These are phyloP conservation scores for Accipiter virgatus DNA, from an alignment of 2,113 vertebrate species.

Conservation along the genomic window DNA sequence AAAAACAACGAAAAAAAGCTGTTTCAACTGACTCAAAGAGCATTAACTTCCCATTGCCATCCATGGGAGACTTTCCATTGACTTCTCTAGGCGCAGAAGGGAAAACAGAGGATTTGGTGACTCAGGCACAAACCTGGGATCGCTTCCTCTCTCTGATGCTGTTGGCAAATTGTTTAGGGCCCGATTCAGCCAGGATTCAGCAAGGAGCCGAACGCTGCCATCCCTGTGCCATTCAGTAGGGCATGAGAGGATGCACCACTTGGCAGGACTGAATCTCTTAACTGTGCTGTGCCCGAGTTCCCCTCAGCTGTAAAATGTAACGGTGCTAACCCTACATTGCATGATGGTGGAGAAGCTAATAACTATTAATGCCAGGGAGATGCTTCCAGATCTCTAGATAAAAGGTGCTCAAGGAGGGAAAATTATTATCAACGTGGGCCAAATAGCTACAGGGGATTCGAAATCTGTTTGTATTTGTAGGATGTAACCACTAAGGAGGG, in stretches of 20 bases:
- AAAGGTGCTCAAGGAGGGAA: conserved; percentile 65
- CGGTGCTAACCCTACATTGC: background rate
- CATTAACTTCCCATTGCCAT: background rate
- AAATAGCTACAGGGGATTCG: conserved; percentile 40
- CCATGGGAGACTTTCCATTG: background rate
- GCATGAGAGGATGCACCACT: background rate
- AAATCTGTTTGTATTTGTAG: conserved; percentile 54
- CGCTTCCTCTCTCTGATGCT: background rate
- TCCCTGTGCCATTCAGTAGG: background rate
- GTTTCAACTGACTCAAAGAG: background rate
- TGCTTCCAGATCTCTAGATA: conserved; percentile 63
- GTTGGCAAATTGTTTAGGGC: background rate
- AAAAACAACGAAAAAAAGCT: background rate
- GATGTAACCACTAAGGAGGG: conserved; percentile 49
- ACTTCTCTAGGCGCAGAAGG: background rate
- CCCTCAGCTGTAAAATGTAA: background rate
- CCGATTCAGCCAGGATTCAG: background rate
- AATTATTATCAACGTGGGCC: conserved; percentile 39
- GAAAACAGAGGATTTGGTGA: conserved; percentile 13
- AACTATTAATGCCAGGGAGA: conserved; percentile 28
- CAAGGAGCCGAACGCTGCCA: rapidly evolving
- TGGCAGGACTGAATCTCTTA: background rate
- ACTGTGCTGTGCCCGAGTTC: background rate
- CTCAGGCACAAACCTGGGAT: conserved; percentile 12
- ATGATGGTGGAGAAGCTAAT: background rate